phyloP scores from a whole-genome alignment of 2,797 vertebrate species.

The Sebastes matsubarae region DNA sequence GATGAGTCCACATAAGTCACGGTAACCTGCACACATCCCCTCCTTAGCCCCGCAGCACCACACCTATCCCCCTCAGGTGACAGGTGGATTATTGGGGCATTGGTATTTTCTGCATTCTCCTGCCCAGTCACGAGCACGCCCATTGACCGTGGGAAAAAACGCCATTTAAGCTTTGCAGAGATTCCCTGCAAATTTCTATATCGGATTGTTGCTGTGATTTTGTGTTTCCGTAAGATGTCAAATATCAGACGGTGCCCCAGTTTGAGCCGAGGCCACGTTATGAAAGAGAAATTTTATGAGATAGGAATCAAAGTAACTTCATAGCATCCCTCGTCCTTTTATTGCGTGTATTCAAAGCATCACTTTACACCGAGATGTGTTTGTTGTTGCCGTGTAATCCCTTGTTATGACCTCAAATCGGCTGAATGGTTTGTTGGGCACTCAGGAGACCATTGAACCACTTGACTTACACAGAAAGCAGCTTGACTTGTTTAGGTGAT shows the following conservation, averaged over 20 bases:
- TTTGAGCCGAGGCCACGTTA: not conserved
- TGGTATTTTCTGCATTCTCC: slow-evolving; percentile 67
- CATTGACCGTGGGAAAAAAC: slow-evolving; percentile 59
- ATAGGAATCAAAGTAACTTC: not conserved
- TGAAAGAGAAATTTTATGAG: not conserved
- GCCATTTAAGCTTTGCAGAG: not conserved
- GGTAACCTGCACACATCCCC: slow-evolving; percentile 75
- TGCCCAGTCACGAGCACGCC: slow-evolving; percentile 22
- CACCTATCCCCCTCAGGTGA: slow-evolving; percentile 78
- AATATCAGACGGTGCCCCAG: not conserved
- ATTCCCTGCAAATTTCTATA: not conserved
- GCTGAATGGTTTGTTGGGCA: slow-evolving; percentile 51
- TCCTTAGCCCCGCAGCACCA: slow-evolving; percentile 71
- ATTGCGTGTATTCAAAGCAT: slow-evolving; percentile 44
- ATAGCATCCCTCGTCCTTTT: not conserved
- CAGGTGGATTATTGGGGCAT: slow-evolving; percentile 72
- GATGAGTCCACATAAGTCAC: slow-evolving; percentile 81
- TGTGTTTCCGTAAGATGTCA: not conserved
- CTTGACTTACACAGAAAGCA: slow-evolving; percentile 69
- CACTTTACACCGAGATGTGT: slow-evolving; percentile 46
- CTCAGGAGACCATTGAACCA: slow-evolving; percentile 60
- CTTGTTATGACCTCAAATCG: slow-evolving; percentile 73
- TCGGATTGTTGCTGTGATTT: not conserved
- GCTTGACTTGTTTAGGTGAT: slow-evolving; percentile 56
- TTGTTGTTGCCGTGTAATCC: slow-evolving; percentile 79